Evolutionary conservation across 2,888 invertebrate species (phyloP).

Genomic region (Drosophila neutralis): DNA sequence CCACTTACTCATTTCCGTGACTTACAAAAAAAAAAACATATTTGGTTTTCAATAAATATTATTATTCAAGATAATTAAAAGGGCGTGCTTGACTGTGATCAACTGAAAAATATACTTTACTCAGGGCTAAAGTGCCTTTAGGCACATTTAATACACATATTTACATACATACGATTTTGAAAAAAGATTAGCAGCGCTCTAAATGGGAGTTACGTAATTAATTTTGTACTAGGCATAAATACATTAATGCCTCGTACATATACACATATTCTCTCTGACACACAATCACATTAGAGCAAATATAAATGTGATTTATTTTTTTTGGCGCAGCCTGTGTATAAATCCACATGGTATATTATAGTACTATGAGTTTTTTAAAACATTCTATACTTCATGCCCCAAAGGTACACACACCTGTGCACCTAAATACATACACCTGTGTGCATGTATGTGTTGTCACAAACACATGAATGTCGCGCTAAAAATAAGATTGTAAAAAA

Average conservation of each 20-base stretch:
- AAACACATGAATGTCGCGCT: not conserved
- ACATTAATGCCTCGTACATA: not conserved
- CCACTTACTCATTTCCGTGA: not conserved
- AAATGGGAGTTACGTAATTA: slow-evolving; percentile 6
- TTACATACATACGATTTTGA: not conserved
- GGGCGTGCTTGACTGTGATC: not conserved
- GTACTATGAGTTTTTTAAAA: not conserved
- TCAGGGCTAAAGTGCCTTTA: not conserved
- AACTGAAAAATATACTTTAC: not conserved
- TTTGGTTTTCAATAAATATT: not conserved
- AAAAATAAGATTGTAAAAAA: slow-evolving; percentile 30
- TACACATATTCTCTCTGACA: not conserved
- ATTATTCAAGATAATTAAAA: not conserved
- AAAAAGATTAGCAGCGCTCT: not conserved
- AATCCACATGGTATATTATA: not conserved
- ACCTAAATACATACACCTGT: not conserved
- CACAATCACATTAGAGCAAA: not conserved
- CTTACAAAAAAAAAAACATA: not conserved
- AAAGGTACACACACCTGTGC: not conserved
- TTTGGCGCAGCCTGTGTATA: not conserved
- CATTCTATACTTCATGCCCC: not conserved
- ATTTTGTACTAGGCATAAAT: not conserved
- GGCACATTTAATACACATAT: not conserved
- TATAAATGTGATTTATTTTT: not conserved
- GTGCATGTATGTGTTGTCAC: not conserved